phyloP scores from a whole-genome alignment of 2,113 vertebrate species.

The Pomatostomus ruficeps region DNA sequence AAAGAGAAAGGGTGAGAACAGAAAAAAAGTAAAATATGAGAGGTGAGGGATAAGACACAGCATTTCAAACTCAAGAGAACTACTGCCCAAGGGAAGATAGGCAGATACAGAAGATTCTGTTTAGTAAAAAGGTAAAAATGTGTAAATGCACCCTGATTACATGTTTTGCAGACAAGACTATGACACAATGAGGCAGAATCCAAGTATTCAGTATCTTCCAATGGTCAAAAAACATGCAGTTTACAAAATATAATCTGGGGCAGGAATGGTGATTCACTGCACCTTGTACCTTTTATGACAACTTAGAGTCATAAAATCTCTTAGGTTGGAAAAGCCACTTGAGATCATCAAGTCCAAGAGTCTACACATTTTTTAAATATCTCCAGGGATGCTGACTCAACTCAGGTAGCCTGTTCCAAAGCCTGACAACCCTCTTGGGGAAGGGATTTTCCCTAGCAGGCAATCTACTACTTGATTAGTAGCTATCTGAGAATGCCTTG shows the following conservation, averaged over 20 bases:
- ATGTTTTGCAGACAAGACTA: background rate
- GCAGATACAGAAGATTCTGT: background rate
- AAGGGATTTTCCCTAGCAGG: background rate
- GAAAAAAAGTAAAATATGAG: background rate
- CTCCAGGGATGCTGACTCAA: background rate
- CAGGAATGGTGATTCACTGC: background rate
- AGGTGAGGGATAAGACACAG: background rate
- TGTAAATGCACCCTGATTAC: background rate
- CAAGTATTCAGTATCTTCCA: background rate
- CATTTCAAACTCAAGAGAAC: background rate
- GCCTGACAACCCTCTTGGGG: background rate
- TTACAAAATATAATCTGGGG: background rate
- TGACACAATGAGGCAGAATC: background rate
- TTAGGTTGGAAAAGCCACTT: background rate
- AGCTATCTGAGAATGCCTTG: background rate
- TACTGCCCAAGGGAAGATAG: background rate
- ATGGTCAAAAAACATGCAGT: background rate
- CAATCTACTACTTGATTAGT: background rate
- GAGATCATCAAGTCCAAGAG: background rate
- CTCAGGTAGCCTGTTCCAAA: background rate
- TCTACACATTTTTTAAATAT: fast-evolving
- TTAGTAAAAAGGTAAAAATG: background rate
- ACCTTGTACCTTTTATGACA: background rate
- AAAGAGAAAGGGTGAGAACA: background rate
- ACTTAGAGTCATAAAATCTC: background rate